Evolutionary conservation across 1,140 invertebrate genomes (phyloP).

Genomic region (Drosophila simulans): DNA sequence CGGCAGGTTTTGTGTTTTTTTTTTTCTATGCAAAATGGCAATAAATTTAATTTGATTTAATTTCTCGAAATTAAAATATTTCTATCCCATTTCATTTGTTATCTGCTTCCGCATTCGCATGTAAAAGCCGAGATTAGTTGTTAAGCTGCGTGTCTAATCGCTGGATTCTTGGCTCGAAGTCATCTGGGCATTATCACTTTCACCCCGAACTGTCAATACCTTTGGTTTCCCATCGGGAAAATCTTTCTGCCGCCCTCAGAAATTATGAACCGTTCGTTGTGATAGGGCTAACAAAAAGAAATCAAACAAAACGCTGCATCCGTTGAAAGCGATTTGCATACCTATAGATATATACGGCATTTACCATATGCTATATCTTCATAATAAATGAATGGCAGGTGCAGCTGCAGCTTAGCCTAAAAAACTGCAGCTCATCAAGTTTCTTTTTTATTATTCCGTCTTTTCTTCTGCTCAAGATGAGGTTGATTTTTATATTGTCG

Average conservation of each 20-base stretch:
- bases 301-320: conserved; percentile 50
- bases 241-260: conserved; percentile 29
- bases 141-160: conserved; percentile 63
- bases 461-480: conserved; percentile 36
- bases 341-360: conserved; percentile 7
- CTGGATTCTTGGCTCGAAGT: conserved; percentile 49
- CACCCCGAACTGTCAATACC: conserved; percentile 51
- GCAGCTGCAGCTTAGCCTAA: conserved; percentile 50
- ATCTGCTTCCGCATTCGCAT: conserved; percentile 61
- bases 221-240: conserved; percentile 38
- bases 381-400: conserved; percentile 51
- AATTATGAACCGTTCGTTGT: conserved; percentile 43
- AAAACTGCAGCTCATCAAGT: conserved; percentile 53
- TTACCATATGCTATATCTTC: conserved; percentile 2
- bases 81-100: conserved; percentile 21
- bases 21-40: conserved; percentile 58
- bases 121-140: conserved; percentile 43
- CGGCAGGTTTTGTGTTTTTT: conserved; percentile 27
- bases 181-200: conserved; percentile 54
- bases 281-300: conserved; percentile 38
- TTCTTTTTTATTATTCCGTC: conserved; percentile 41
- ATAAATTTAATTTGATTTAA: conserved; percentile 74
- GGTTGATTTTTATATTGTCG: conserved; percentile 25
- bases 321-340: conserved; percentile 59
- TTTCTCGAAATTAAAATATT: conserved; percentile 70